Evolutionary conservation across 2,888 invertebrate species (phyloP), one percentile per base, ranked within the genome.

Genomic region (Tipula vernalis): DNA sequence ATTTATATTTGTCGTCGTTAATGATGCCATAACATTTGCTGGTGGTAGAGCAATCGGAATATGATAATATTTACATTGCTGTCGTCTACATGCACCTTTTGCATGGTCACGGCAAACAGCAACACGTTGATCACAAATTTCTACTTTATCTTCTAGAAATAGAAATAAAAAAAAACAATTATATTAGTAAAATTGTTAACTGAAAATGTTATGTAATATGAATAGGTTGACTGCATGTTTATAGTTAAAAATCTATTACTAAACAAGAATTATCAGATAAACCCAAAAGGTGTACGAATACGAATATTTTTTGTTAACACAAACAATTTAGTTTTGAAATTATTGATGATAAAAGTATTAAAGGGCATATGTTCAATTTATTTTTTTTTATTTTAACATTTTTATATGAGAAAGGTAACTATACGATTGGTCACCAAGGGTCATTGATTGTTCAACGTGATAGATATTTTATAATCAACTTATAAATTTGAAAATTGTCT

Each of bases 51-150:
- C 95, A 92, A 97, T 95, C 91, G 98, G 97, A 95, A 98, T 97
- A 95, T 98, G 98, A 95, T 98, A 98, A 94, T 97, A 98, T 95
- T 98, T 98, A 95, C 98, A 98, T 93, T 96, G 95, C 93, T 96
- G 95, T 93, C 98, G 96, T 92, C 96, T 95, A 93, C 98, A 98
- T 93, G 96, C 95, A 93, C 97, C 97, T 92, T 97, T 97, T 91
- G 96, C 97, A 92, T 97, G 97, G 94, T 98, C 98, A 92, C 98
- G 96, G 93, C 98, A 98, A 92, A 98, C 98, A 92, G 97, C 97
- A 94, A 98, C 98, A 93, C 96, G 96, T 93, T 97, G 96, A 93
- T 97, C 97, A 94, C 95, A 96, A 94, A 98, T 96, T 95, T 97
- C 97, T 94, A 98, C 96, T 94, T 95, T 95, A 93, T 96, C 96